Conservation (phyloP, 2,888 invertebrate genomes). For the Shargacucullia verbasci region DNA sequence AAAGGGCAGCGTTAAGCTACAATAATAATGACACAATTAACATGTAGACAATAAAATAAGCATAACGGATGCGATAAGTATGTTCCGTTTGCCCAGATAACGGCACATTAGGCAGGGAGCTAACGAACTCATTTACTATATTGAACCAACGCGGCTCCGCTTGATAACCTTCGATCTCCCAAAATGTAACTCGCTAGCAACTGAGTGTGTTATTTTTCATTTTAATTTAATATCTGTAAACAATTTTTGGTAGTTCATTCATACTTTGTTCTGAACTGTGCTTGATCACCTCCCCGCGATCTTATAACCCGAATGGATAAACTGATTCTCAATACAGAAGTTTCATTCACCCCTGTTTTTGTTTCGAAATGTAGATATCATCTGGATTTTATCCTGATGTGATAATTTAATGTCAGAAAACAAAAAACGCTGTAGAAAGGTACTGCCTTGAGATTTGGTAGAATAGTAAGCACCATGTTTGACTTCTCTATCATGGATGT, state of each 20-base stretch:
- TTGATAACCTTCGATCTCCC: conserved; percentile 76
- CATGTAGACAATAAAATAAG: conserved; percentile 49
- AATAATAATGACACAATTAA: conserved; percentile 59
- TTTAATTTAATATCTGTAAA: conserved; percentile 11
- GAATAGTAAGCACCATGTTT: too few relatives aligned
- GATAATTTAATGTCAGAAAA: too few relatives aligned
- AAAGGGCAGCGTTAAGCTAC: conserved; percentile 42
- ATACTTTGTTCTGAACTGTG: neutral
- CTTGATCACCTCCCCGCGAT: too few relatives aligned
- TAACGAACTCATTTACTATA: conserved; percentile 76
- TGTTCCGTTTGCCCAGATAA: conserved; percentile 83
- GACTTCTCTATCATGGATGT: too few relatives aligned
- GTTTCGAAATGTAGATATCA: too few relatives aligned
- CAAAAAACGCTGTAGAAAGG: too few relatives aligned
- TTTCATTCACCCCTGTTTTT: too few relatives aligned
- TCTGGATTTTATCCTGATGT: too few relatives aligned
- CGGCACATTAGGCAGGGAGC: conserved; percentile 76
- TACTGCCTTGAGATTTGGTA: too few relatives aligned
- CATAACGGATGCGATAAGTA: conserved; percentile 80
- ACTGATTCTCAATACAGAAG: too few relatives aligned
- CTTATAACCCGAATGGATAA: too few relatives aligned
- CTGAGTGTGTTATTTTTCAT: conserved; percentile 26
- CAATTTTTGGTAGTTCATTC: conserved; percentile 29
- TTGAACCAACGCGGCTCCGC: conserved; percentile 35
- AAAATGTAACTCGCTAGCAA: conserved; percentile 59